A percentile compares a stretch with the other conserved stretches of the same genome.
Evolutionary conservation across 2,888 invertebrate genomes (phyloP).

Genomic region (Petrolisthes cinctipes): DNA sequence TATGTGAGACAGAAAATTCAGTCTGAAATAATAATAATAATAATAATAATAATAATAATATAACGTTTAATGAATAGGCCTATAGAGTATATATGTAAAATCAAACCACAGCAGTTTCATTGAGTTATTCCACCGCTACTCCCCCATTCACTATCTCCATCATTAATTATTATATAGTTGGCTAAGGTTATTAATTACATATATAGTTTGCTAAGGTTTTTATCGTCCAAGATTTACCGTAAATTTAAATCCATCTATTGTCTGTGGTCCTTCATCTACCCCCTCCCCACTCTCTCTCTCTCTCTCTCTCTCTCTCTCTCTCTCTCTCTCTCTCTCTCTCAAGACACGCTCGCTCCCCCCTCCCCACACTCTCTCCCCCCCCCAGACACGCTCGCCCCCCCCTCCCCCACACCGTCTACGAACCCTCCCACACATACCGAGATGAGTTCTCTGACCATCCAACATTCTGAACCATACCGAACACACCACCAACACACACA

Average conservation of each 20-base stretch:
- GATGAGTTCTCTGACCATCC: neutral
- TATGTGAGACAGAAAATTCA: neutral
- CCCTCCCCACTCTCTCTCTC: neutral
- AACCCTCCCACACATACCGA: neutral
- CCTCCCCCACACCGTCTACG: neutral
- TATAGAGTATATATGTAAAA: neutral
- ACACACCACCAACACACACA: neutral
- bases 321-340: neutral
- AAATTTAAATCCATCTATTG: no score
- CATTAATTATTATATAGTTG: no score
- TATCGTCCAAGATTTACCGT: no score
- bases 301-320: neutral
- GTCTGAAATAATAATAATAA: neutral
- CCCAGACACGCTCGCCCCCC: neutral
- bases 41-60: no score
- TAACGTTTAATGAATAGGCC: neutral
- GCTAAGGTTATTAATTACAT: no score
- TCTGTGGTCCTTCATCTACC: no score
- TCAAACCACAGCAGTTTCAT: no score
- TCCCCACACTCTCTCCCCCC: neutral
- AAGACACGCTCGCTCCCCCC: neutral
- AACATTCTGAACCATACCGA: neutral
- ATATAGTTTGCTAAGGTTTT: no score
- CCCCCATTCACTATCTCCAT: neutral
- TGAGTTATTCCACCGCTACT: neutral